Evolutionary conservation across 2,888 invertebrate genomes (phyloP).

Genomic region (Pilophorus perplexus): DNA sequence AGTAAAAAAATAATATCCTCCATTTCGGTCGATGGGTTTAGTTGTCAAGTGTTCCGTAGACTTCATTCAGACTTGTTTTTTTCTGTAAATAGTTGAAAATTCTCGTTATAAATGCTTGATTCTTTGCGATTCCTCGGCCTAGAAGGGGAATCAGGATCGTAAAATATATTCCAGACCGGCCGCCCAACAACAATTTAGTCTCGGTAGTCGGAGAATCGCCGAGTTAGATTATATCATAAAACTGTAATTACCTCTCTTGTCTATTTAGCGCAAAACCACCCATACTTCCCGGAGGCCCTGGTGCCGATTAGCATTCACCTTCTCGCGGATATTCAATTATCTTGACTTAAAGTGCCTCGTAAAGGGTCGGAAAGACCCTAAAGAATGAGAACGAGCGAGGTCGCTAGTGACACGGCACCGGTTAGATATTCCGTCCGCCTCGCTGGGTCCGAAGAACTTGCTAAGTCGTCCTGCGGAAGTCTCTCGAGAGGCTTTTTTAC

Average conservation of each 20-base stretch:
- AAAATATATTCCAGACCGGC: no score
- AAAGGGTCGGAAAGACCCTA: constrained; percentile 20
- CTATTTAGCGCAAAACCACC: constrained; percentile 11
- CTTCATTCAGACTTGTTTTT: no score
- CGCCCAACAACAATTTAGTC: no score
- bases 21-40: no score
- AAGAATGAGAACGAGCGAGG: constrained; percentile 22
- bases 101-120: no score
- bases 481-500: no score
- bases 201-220: neutral
- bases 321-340: constrained; percentile 18
- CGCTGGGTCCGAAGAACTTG: neutral
- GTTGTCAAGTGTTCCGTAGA: no score
- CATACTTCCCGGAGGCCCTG: neutral
- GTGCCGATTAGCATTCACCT: constrained; percentile 9
- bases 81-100: no score
- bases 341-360: constrained; percentile 21
- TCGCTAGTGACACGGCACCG: constrained; percentile 18
- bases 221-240: constrained; percentile 5
- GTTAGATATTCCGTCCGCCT: constrained; percentile 6
- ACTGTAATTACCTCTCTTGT: constrained; percentile 6
- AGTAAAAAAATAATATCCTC: no score
- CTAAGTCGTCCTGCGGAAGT: no score
- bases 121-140: no score
- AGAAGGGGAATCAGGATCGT: no score